These are phyloP conservation scores for Phortica variegata DNA, from an alignment of 1,140 invertebrate species.

Conservation along the genomic window DNA sequence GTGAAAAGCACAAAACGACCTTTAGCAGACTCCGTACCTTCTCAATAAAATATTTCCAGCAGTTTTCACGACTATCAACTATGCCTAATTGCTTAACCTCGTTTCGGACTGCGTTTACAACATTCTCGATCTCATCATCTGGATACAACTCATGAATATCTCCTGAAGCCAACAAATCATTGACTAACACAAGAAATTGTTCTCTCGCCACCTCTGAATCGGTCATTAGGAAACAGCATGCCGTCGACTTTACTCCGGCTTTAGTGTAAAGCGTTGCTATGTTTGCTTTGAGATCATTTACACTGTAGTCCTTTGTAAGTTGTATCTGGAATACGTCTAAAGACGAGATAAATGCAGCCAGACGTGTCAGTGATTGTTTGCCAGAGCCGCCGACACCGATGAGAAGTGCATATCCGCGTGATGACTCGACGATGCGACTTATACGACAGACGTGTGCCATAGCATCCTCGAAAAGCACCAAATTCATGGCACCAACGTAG, in stretches of 20 bases:
- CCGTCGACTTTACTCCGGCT: constrained; percentile 83
- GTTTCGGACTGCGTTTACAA: constrained; percentile 76
- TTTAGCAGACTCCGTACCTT: constrained; percentile 76
- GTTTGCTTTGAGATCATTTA: constrained; percentile 81
- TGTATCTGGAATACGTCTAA: constrained; percentile 92
- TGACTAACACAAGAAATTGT: constrained; percentile 87
- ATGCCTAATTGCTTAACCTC: constrained; percentile 77
- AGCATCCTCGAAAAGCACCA: constrained; percentile 94
- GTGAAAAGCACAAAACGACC: constrained; percentile 89
- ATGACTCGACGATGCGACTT: constrained; percentile 88
- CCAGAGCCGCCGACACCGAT: constrained; percentile 94
- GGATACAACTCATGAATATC: constrained; percentile 89
- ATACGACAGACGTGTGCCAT: constrained; percentile 91
- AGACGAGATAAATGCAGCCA: constrained; percentile 85
- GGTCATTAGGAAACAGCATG: constrained; percentile 88
- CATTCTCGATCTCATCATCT: constrained; percentile 89
- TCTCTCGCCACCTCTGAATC: constrained; percentile 92
- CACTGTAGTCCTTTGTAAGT: constrained; percentile 82
- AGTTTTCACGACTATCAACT: constrained; percentile 86
- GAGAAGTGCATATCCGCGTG: constrained; percentile 86
- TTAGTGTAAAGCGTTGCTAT: constrained; percentile 83
- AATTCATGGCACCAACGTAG: constrained; percentile 85
- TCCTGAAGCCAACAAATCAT: constrained; percentile 90
- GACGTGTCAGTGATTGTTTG: constrained; percentile 85
- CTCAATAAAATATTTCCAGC: constrained; percentile 95